phyloP scores from a whole-genome alignment of 2,797 vertebrate species.

The Bucorvus abyssinicus region DNA sequence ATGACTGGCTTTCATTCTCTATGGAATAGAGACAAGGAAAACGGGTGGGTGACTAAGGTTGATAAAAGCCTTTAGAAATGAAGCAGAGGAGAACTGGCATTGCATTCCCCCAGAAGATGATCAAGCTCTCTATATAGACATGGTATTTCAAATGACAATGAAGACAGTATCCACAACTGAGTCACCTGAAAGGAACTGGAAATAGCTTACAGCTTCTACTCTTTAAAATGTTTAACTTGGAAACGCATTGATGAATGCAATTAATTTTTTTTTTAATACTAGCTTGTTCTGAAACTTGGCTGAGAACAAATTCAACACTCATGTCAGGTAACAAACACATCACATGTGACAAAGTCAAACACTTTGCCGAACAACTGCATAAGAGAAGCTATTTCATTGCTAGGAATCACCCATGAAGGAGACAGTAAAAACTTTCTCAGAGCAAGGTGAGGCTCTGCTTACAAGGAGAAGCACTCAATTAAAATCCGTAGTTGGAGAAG shows the following conservation, averaged over 20 bases:
- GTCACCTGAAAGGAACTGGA: not conserved
- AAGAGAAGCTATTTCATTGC: not conserved
- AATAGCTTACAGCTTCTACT: not conserved
- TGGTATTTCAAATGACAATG: not conserved
- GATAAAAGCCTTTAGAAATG: not conserved
- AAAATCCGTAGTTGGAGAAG: not conserved
- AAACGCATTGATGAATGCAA: not conserved
- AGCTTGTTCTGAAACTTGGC: not conserved
- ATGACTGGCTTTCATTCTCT: not conserved
- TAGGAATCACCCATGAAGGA: not conserved
- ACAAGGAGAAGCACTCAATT: not conserved
- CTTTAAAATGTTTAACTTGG: not conserved
- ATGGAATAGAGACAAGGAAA: not conserved
- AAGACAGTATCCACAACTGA: not conserved
- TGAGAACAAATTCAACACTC: not conserved
- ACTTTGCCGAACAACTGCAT: not conserved
- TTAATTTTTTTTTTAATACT: not conserved
- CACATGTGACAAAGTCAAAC: not conserved
- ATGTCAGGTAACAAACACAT: rapidly evolving
- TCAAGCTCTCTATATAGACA: not conserved
- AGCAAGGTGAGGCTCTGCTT: not conserved
- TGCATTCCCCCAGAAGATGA: not conserved
- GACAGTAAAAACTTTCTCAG: not conserved
- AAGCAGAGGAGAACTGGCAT: not conserved
- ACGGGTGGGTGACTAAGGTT: not conserved